Base-by-base conservation (phyloP, 2,113 vertebrate species). In the Plecturocebus donacophilus region DNA sequence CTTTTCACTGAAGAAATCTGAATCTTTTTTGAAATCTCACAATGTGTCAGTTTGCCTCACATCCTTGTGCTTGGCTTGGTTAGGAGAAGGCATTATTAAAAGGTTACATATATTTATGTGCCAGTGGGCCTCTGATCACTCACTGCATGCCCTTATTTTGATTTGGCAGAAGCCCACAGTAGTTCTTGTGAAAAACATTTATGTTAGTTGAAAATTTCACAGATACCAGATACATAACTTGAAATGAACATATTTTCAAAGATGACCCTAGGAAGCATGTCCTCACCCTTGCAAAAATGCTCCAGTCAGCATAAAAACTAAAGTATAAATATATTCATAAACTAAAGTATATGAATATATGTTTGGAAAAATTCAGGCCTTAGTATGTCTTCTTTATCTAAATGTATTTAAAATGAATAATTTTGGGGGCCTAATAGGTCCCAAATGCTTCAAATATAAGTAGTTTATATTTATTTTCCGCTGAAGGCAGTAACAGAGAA, bases 321-420 rank as follows among this genome's bases (percentile, higher is more conserved):
- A 25, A 38, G 21, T 58, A 54, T 77, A 19, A 38, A 17, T 58
- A 54, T 77, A 19, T 76, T n/a, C n/a, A n/a, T n/a, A 71, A 82
- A 90, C 17, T 42, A 66, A 25, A 38, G 21, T 58, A 54, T 77
- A 19, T 76, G 73, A 87, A 77, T 61, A 68, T 71, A 23, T 42
- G 76, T 92, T 96, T 84, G 76, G 14, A 90, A 85, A 96, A 94
- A 77, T 40, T 71, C 35, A 75, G 64, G n/a, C 30, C 52, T 91
- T 92, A 32, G 38, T 42, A 25, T 95, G 7, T 38, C 32, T 76
- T 75, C 87, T 87, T 58, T 6, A 76, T 85, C 25, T 82, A 88
- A 90, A 47, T 73, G 49, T 35, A 83, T 45, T 91, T 71, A 71
- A 77, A 76, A 58, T 82, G 40, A 94, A 9, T 83, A 23, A 80